Evolutionary conservation across 2,797 vertebrate species (phyloP), one percentile per base, ranked within the genome.

Genomic region (Danio albolineatus): DNA sequence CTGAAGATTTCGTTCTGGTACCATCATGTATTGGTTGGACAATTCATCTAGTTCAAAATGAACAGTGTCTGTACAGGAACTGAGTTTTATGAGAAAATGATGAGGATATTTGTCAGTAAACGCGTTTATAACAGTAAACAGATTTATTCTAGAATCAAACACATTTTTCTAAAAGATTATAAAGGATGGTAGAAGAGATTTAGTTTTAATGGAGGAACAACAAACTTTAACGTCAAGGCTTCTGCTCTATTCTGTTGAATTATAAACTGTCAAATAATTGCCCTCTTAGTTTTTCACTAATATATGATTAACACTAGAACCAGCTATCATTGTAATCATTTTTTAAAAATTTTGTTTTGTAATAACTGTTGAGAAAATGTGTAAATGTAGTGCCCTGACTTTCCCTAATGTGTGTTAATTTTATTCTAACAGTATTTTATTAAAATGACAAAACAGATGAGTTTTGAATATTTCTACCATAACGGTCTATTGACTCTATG

Each of bases 71-170:
- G 69, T 59, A 73, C 17, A 60, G 43, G 14, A 73, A n/a, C 14
- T 2, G 41, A 46, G 41, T 36, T 73, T 73, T 59, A 73, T 73
- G 39, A 60, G 54, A 59, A 59, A 73, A 46, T n/a, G 39, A 60
- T 73, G 54, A 60, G 41, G 38, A 43, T 21, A 72, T 72, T 72
- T 72, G 69, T 56, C 51, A 46, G 54, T 60, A 73, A 73, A 59
- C 7, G 2, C 4, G 53, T 70, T 70, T 70, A 70, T 53, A 39
- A 16, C 51, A 43, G n/a, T 43, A 71, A 71, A 21, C 51, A 56
- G 38, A n/a, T 49, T 51, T 74, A 74, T 74, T 39, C 10, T 9
- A 51, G 44, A 6, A 59, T 60, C 41, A 48, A 38, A 48, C 14
- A 17, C 9, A 60, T 57, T 48, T 54, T 74, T 49, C 36, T 21